Conservation (phyloP, 2,113 vertebrate species). For the Erythrocercus mccallii region DNA sequence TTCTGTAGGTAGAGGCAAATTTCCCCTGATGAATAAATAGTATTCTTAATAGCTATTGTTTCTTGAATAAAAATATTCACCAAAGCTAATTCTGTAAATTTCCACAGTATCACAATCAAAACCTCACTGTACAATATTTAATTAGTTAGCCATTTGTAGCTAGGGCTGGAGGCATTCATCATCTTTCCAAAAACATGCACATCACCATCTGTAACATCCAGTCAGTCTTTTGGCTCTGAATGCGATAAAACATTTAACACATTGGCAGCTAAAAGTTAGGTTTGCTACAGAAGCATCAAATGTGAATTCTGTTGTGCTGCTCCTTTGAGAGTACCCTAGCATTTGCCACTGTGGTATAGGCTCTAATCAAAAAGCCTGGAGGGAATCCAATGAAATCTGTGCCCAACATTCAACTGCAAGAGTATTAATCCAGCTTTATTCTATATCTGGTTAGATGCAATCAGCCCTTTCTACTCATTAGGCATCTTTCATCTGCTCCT, state of each 20-base stretch:
- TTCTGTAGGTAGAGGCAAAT: neutral
- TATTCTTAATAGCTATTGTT: neutral
- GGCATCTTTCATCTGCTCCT: neutral
- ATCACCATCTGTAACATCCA: conserved; percentile 39
- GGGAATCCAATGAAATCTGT: neutral
- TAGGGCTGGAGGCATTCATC: conserved; percentile 32
- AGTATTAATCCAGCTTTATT: neutral
- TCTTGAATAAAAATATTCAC: neutral
- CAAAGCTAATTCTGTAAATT: conserved; percentile 3
- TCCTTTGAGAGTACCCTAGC: neutral
- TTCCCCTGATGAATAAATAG: neutral
- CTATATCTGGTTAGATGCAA: neutral
- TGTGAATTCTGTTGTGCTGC: neutral
- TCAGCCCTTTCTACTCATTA: neutral
- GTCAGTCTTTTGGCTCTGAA: conserved; percentile 19
- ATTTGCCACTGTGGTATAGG: neutral
- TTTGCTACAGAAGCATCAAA: neutral
- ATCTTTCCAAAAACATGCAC: conserved; percentile 5
- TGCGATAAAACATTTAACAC: conserved; percentile 32
- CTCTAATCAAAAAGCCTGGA: neutral
- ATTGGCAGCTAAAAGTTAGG: neutral
- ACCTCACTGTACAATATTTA: conserved; percentile 35
- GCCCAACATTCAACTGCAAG: neutral
- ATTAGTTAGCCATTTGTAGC: conserved; percentile 23
- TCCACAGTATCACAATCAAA: conserved; percentile 8